These are phyloP conservation scores for Prionailurus bengalensis DNA, from an alignment of 2,113 vertebrate species.

Conservation along the genomic window DNA sequence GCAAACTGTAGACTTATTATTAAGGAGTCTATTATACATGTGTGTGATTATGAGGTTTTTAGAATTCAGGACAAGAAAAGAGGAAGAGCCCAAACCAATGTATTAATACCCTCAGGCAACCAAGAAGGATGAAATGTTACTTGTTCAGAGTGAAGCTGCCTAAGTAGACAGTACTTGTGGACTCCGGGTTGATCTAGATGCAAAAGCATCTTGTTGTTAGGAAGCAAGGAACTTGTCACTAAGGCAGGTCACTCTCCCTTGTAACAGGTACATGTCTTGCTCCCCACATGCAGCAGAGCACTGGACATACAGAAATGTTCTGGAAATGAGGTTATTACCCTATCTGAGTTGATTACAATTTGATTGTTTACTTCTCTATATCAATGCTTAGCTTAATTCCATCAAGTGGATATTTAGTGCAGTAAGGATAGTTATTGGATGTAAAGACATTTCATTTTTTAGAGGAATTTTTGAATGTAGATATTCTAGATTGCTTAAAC, in stretches of 20 bases:
- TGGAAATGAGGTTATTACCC: not conserved
- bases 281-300: not conserved
- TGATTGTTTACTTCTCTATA: not conserved
- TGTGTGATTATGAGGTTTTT: not conserved
- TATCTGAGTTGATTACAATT: not conserved
- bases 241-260: not conserved
- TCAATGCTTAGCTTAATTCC: not conserved
- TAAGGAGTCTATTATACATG: not conserved
- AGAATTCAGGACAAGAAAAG: not conserved
- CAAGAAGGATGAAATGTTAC: not conserved
- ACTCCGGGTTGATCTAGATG: not conserved
- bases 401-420: not conserved
- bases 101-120: not conserved
- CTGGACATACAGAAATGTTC: not conserved
- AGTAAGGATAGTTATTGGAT: not conserved
- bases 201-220: not conserved
- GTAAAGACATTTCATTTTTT: not conserved
- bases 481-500: not conserved
- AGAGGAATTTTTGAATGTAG: not conserved
- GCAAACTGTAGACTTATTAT: not conserved
- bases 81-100: not conserved
- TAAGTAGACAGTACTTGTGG: not conserved
- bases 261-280: accelerated
- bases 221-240: not conserved
- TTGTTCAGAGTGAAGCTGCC: not conserved